phyloP scores from a whole-genome alignment of 2,888 invertebrate genomes.

The Mesorhabditis sp. region DNA sequence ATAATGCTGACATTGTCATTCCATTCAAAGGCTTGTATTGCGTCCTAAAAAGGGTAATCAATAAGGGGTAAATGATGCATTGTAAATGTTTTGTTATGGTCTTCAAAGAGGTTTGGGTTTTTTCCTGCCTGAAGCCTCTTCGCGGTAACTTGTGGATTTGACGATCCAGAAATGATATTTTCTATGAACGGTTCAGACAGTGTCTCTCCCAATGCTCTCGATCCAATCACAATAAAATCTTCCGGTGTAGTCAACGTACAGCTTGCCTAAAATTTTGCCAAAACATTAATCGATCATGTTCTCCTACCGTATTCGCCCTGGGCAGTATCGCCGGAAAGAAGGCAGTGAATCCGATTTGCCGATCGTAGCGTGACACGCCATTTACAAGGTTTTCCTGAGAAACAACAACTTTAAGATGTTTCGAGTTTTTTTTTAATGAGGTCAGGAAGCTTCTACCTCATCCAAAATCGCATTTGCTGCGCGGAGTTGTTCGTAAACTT shows the following conservation, averaged over 20 bases:
- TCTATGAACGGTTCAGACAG: not conserved
- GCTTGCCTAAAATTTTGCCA: no score
- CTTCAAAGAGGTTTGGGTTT: not conserved
- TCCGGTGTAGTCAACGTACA: not conserved
- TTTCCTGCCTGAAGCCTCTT: not conserved
- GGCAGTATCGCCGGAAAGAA: not conserved
- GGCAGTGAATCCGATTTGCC: not conserved
- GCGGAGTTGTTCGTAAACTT: not conserved
- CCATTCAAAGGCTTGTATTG: not conserved
- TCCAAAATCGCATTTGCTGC: not conserved
- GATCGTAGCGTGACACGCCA: not conserved
- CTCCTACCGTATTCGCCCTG: not conserved
- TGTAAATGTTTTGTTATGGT: no score
- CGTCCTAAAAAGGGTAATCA: not conserved
- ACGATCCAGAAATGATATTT: not conserved
- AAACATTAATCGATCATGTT: no score
- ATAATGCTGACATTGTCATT: not conserved
- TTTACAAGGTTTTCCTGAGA: not conserved
- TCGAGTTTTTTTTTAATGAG: not conserved
- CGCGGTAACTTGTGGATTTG: constrained; percentile 2
- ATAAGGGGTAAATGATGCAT: not conserved
- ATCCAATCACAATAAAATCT: not conserved
- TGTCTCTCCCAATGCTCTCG: not conserved
- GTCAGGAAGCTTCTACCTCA: not conserved
- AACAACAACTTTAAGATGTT: not conserved